Base-by-base conservation (phyloP, 2,797 vertebrate species). In the Falco berigora region DNA sequence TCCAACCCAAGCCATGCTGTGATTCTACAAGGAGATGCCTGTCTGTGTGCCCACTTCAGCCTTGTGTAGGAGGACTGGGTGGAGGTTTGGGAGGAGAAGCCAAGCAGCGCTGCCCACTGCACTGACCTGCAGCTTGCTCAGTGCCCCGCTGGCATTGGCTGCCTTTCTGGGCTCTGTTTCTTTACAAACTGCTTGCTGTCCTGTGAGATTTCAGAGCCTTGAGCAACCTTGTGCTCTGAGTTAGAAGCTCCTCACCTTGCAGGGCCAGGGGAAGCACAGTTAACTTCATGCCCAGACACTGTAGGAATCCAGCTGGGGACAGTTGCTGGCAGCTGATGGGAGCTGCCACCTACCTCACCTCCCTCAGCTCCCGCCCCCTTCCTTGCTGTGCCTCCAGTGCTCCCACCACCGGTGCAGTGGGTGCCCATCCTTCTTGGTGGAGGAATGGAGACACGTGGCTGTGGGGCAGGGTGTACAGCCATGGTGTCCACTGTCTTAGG, bases 241-340 rank as follows among this genome's bases (percentile, higher is more conserved):
- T 44, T 24, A 74, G 28, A 21, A 61, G 69, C 28, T 36, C 27
- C 38, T 58, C 30, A 38, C n/a, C 23, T 59, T 36, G 52, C 50
- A 12, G 46, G 38, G n/a, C 2, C 0, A 15, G 32, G 9, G 13
- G 8, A 25, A 34, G 25, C 38, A 14, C 1, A 1, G 12, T 13
- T 13, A n/a, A 20, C n/a, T 40, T 66, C 46, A 30, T 1, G 2
- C 23, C 61, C 38, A 52, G 47, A 28, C 17, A 10, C 53, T 46
- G 14, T 5, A 34, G 59, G 38, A 44, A 17, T 49, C 15, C 34
- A 44, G 34, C 47, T 59, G 34, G 52, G 44, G 17, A n/a, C 23
- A 12, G n/a, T 3, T 38, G 23, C 53, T 3, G 1, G 62, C 62
- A 44, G 32, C 32, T 44, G 32, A 36, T 22, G 21, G 30, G 44